Percentiles rank a stretch among this genome's conserved stretches.
Evolutionary conservation across 2,888 invertebrate genomes (phyloP).

Genomic region (Villa cingulata): DNA sequence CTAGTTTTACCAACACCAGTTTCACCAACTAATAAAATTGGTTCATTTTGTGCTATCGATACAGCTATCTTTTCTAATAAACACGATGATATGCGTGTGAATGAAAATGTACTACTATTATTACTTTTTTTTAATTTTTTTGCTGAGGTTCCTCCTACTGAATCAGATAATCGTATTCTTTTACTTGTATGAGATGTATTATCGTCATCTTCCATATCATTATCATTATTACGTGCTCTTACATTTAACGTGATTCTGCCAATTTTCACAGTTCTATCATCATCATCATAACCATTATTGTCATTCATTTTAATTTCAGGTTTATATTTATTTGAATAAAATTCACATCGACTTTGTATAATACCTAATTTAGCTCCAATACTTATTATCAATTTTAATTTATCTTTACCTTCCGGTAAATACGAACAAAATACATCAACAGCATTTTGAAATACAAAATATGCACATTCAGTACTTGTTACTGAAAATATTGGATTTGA

Average conservation of each 20-base stretch:
- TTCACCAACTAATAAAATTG: constrained; percentile 90
- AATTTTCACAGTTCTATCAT: constrained; percentile 44
- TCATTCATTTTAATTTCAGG: constrained; percentile 51
- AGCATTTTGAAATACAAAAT: constrained; percentile 61
- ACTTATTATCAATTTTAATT: constrained; percentile 53
- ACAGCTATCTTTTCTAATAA: constrained; percentile 80
- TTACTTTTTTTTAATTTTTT: constrained; percentile 21
- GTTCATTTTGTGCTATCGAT: constrained; percentile 70
- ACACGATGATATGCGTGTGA: constrained; percentile 66
- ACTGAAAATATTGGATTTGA: constrained; percentile 60
- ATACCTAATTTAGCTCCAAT: constrained; percentile 74
- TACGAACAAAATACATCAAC: constrained; percentile 84
- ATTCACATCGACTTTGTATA: constrained; percentile 65
- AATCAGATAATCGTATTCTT: not conserved
- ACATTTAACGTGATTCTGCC: constrained; percentile 49
- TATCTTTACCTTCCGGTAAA: constrained; percentile 48
- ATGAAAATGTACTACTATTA: constrained; percentile 52
- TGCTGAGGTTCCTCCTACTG: not conserved
- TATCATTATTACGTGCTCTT: not conserved
- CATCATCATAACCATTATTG: too few relatives aligned
- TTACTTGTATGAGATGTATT: not conserved
- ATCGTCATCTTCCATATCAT: not conserved
- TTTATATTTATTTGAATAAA: constrained; percentile 64
- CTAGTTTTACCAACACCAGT: constrained; percentile 98
- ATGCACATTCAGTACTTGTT: constrained; percentile 42